A percentile compares a stretch with the other conserved stretches of the same genome.
These are phyloP conservation scores for Gymnocephalus cernua DNA, from an alignment of 2,113 vertebrate species.

Conservation along the genomic window DNA sequence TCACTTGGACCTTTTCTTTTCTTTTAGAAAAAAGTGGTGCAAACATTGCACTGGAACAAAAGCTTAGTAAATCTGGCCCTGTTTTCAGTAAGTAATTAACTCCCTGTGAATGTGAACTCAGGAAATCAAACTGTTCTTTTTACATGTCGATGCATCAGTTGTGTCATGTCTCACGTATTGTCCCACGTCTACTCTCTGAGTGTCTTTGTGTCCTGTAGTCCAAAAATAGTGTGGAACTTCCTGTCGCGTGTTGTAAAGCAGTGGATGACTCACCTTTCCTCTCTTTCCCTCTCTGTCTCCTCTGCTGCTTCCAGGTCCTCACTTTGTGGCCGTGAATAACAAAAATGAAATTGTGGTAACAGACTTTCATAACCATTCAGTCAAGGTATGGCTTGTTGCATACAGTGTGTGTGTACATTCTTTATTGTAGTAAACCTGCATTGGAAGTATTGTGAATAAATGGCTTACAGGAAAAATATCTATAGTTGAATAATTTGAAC, in stretches of 20 bases:
- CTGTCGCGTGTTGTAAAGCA: constrained; percentile 9
- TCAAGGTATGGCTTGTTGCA: constrained; percentile 88
- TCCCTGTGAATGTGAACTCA: constrained; percentile 51
- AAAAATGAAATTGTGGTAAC: constrained; percentile 98
- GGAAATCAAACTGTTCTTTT: constrained; percentile 12
- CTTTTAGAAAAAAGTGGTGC: constrained; percentile 85
- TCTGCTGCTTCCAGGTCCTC: constrained; percentile 87
- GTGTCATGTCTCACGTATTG: constrained; percentile 45
- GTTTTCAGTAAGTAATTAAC: constrained; percentile 85
- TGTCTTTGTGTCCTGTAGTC: constrained; percentile 50
- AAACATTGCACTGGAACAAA: constrained; percentile 85
- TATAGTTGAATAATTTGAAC: neutral
- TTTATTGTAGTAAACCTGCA: neutral
- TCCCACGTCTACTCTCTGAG: constrained; percentile 32
- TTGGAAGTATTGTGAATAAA: constrained; percentile 4
- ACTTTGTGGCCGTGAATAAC: constrained; percentile 97
- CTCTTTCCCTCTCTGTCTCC: constrained; percentile 23
- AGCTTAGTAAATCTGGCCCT: constrained; percentile 86
- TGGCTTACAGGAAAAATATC: neutral
- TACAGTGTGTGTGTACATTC: neutral
- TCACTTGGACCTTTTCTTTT: constrained; percentile 75
- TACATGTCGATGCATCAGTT: constrained; percentile 45
- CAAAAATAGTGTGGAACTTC: constrained; percentile 67
- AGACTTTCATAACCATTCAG: constrained; percentile 98
- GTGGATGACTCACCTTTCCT: constrained; percentile 59